These are phyloP conservation scores for Drosophila watanabei DNA, from an alignment of 1,140 invertebrate species.

Conservation along the genomic window DNA sequence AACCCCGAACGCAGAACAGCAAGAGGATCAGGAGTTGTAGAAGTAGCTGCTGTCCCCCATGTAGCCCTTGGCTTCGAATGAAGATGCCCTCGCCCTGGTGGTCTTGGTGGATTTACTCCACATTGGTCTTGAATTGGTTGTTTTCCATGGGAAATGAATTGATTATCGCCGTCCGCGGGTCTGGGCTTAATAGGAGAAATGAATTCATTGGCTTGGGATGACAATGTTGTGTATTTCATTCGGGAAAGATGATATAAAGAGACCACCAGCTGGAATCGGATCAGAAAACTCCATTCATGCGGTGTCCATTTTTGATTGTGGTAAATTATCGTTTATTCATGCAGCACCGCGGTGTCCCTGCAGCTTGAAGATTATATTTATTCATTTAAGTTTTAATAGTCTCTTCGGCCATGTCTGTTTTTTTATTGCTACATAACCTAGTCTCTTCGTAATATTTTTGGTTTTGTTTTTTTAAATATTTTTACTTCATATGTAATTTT, in stretches of 20 bases:
- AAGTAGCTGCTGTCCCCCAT: conserved; percentile 18
- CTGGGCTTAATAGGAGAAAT: conserved; percentile 15
- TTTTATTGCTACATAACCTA: neutral
- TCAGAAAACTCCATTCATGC: conserved; percentile 17
- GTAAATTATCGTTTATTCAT: conserved; percentile 22
- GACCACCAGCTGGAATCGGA: conserved; percentile 22
- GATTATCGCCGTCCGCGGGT: conserved; percentile 8
- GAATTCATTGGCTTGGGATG: conserved; percentile 29
- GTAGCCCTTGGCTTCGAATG: conserved; percentile 18
- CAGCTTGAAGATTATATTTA: neutral
- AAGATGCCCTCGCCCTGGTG: conserved; percentile 59
- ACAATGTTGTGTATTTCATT: conserved; percentile 11
- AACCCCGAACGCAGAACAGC: conserved; percentile 29
- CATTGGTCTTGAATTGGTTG: conserved; percentile 22
- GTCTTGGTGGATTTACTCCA: conserved; percentile 38
- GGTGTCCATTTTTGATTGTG: neutral
- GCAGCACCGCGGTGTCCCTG: neutral
- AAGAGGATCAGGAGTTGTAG: neutral
- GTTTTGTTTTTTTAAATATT: neutral
- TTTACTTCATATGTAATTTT: neutral
- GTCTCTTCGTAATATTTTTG: no score
- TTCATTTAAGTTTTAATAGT: conserved; percentile 5
- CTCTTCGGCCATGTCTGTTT: neutral
- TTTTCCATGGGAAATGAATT: conserved; percentile 38
- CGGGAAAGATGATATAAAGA: conserved; percentile 4